Percentiles rank a stretch among this genome's conserved stretches.
These are phyloP conservation scores for Miltochrista miniata DNA, from an alignment of 2,888 invertebrate genomes.

Conservation along the genomic window DNA sequence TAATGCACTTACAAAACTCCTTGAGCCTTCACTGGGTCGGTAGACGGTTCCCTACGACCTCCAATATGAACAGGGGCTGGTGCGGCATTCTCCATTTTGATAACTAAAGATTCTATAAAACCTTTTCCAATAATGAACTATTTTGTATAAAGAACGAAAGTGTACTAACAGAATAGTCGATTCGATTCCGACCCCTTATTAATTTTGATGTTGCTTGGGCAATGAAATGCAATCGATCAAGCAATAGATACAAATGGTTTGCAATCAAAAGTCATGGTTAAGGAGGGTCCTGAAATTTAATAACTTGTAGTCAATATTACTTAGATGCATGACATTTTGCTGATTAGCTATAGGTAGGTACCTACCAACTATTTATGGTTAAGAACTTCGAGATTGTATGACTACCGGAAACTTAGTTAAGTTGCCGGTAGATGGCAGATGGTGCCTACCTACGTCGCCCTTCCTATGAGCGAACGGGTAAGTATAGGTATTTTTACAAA, in stretches of 20 bases:
- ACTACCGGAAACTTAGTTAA: no score
- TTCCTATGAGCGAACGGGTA: no score
- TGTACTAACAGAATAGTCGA: constrained; percentile 20
- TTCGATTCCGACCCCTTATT: constrained; percentile 16
- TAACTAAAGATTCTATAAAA: neutral
- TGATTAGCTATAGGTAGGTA: neutral
- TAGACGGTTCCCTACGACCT: constrained; percentile 62
- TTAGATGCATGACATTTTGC: constrained; percentile 9
- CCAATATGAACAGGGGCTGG: constrained; percentile 51
- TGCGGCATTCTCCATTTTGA: constrained; percentile 60
- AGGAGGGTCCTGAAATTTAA: constrained; percentile 16
- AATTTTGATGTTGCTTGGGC: constrained; percentile 34
- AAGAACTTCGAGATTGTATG: neutral
- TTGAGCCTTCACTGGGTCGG: constrained; percentile 74
- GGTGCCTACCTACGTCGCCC: no score
- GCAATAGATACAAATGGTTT: constrained; percentile 33
- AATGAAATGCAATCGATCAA: constrained; percentile 40
- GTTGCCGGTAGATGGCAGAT: no score
- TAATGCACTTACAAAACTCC: constrained; percentile 66
- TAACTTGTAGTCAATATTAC: constrained; percentile 26
- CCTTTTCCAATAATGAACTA: neutral
- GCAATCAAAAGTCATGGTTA: constrained; percentile 35
- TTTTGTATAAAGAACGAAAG: constrained; percentile 1
- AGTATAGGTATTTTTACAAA: no score
- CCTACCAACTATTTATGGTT: no score